Evolutionary conservation across 2,113 vertebrate genomes (phyloP), one percentile per base, ranked within the genome.

Genomic region (Tachuris rubrigastra): DNA sequence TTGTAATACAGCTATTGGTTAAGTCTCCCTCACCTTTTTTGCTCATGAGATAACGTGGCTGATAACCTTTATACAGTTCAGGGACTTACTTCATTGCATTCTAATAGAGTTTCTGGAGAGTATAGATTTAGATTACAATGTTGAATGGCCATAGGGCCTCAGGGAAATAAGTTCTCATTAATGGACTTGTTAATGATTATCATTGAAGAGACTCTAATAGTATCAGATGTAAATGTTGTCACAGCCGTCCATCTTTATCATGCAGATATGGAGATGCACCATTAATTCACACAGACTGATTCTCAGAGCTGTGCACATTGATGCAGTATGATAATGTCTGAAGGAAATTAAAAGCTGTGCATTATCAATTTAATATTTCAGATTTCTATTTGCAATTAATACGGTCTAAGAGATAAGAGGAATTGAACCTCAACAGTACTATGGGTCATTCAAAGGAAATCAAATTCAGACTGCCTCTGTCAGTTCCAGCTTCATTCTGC

Each of bases 121-220:
- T 81, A 71, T 81, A 72, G 87, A 62, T 95, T 95, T 91, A 90
- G 74, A 95, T 89, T 95, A 49, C 37, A 33, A n/a, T 73, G 66
- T 47, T 0, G 4, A 85, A 93, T 66, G 68, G 55, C 87, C 91
- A 68, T 27, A 77, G 72, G n/a, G 65, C 95, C 95, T 87, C 62
- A 46, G 94, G 95, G 91, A 95, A 96, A 94, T 95, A 73, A 46
- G 62, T 77, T 93, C 77, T 85, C 87, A 85, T 95, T 97, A 97
- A 95, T 94, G 81, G 80, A 55, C 89, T 89, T 95, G 95, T 94
- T 97, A 97, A 97, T 96, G 86, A 89, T 89, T 89, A 65, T 94
- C 93, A 75, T 15, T 77, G 82, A 87, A 94, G 82, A 42, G 83
- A 60, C 44, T 79, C 33, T 96, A 92, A 93, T 80, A 79, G 86